A percentile compares a stretch with the other conserved stretches of the same genome.
Evolutionary conservation across 2,113 vertebrate genomes (phyloP).

Genomic region (Callipepla squamata): DNA sequence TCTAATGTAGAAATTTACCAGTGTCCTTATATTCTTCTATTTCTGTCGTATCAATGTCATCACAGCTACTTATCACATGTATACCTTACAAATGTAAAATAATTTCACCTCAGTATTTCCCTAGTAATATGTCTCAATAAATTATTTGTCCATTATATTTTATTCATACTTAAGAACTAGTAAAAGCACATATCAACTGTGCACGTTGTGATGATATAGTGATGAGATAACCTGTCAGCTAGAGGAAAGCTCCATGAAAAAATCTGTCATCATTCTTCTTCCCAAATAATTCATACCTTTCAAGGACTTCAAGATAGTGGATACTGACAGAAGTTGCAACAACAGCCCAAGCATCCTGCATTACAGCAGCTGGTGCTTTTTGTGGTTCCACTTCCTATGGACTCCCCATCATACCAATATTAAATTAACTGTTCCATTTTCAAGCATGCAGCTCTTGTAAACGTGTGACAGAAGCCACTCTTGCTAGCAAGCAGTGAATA

Average conservation of each 20-base stretch:
- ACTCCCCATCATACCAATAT: not conserved
- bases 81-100: not conserved
- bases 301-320: not conserved
- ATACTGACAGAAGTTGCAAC: not conserved
- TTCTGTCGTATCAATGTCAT: not conserved
- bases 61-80: not conserved
- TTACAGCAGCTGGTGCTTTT: not conserved
- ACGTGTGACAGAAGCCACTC: not conserved
- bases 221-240: not conserved
- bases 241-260: not conserved
- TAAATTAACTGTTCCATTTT: not conserved
- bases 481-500: not conserved
- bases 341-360: not conserved
- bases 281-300: not conserved
- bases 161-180: not conserved
- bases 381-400: not conserved
- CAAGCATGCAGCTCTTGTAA: not conserved
- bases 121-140: not conserved
- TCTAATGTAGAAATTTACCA: not conserved
- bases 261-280: slow-evolving; percentile 4
- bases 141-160: not conserved
- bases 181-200: not conserved
- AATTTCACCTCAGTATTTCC: not conserved
- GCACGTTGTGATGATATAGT: not conserved
- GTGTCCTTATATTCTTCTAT: not conserved